A percentile compares a stretch with the other conserved stretches of the same genome.
Evolutionary conservation across 1,140 invertebrate genomes (phyloP).

Genomic region (Vanessa atalanta): DNA sequence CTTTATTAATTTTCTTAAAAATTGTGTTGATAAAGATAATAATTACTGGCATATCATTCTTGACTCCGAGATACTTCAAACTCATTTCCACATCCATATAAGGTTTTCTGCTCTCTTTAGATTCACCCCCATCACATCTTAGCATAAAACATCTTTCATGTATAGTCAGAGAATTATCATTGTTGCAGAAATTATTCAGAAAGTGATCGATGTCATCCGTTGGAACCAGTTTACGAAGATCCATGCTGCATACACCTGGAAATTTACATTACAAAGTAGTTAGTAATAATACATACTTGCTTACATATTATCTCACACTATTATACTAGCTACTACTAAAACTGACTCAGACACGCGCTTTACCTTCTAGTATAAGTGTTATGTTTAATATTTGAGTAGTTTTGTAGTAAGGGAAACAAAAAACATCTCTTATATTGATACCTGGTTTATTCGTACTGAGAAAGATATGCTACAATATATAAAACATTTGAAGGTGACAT

Average conservation of each 20-base stretch:
- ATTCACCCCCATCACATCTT: conserved; percentile 45
- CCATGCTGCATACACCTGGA: conserved; percentile 70
- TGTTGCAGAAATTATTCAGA: conserved; percentile 54
- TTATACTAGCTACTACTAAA: too few species aligned
- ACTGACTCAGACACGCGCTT: too few species aligned
- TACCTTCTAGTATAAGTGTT: too few species aligned
- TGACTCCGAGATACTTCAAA: conserved; percentile 56
- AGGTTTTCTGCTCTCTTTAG: conserved; percentile 40
- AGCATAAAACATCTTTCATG: conserved; percentile 66
- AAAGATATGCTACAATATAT: too few species aligned
- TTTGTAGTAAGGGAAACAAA: too few species aligned
- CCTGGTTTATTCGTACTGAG: too few species aligned
- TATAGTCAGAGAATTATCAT: conserved; percentile 45
- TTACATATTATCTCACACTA: too few species aligned
- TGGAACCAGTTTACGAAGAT: conserved; percentile 66
- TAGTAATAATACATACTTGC: not conserved
- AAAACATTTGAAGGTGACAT: too few species aligned
- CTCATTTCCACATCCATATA: conserved; percentile 66
- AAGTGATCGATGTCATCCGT: conserved; percentile 60
- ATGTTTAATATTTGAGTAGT: too few species aligned
- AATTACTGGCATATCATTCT: conserved; percentile 41
- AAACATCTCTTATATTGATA: too few species aligned
- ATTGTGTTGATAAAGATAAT: not conserved
- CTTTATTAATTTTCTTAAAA: too few species aligned
- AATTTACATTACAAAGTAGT: conserved; percentile 10